These are phyloP conservation scores for Paramormyrops hopkinsi DNA, from an alignment of 2,797 vertebrate genomes.

Conservation along the genomic window DNA sequence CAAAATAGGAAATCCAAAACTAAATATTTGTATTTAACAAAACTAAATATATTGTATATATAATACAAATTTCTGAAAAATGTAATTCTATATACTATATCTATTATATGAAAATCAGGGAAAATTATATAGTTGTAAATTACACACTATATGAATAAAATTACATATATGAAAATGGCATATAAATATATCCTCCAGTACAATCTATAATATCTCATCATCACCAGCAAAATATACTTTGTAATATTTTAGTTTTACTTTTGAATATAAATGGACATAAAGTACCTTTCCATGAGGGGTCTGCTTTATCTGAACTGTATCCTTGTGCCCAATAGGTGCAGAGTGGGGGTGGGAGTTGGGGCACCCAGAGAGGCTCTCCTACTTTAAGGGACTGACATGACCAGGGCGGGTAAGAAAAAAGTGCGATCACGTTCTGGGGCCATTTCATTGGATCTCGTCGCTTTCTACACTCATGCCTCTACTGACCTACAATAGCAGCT, in stretches of 20 bases:
- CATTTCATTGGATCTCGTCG: not conserved
- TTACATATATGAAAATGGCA: constrained; percentile 2
- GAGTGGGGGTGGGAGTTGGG: not conserved
- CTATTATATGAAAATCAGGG: not conserved
- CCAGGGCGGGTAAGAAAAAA: not conserved
- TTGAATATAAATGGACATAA: not conserved
- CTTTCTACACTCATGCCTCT: constrained; percentile 48
- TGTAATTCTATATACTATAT: not conserved
- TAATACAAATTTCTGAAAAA: not conserved
- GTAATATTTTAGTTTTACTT: not conserved
- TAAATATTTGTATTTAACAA: constrained; percentile 15
- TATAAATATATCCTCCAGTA: constrained; percentile 2
- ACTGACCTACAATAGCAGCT: constrained; percentile 45
- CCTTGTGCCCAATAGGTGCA: not conserved
- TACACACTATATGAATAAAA: constrained; percentile 2
- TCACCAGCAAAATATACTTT: constrained; percentile 7
- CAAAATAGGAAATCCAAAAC: constrained; percentile 26
- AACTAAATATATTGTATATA: not conserved
- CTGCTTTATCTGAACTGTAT: not conserved
- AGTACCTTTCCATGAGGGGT: constrained; percentile 7
- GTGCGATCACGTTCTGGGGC: constrained; percentile 31
- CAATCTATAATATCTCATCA: not conserved
- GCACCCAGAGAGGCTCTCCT: not conserved
- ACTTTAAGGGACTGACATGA: not conserved
- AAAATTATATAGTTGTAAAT: not conserved